phyloP scores from a whole-genome alignment of 2,113 vertebrate species.

The Cyanoramphus novaezelandiae region DNA sequence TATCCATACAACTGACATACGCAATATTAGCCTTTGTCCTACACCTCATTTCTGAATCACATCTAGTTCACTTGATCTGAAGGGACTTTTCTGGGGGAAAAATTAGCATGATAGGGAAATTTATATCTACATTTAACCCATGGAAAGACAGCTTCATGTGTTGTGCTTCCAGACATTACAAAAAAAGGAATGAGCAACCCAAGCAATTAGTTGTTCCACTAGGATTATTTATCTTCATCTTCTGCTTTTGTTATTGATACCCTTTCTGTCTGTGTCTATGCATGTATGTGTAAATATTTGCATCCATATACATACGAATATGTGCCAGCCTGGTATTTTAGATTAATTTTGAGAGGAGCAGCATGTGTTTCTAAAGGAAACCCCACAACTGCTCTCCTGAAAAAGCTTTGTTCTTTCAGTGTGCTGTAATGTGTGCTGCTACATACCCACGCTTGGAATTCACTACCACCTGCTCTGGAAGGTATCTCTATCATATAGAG shows the following conservation, averaged over 20 bases:
- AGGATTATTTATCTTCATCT: neutral
- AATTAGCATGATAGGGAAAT: neutral
- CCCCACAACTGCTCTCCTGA: neutral
- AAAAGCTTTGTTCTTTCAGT: neutral
- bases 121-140: neutral
- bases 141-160: neutral
- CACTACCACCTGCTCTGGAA: neutral
- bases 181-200: neutral
- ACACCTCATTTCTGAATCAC: neutral
- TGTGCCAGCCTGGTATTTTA: neutral
- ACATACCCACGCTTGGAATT: neutral
- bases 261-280: neutral
- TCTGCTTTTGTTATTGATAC: neutral
- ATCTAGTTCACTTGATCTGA: neutral
- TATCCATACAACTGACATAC: neutral
- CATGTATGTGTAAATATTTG: neutral
- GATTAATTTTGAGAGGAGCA: neutral
- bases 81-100: neutral
- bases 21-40: neutral
- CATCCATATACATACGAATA: neutral
- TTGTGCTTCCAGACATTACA: neutral
- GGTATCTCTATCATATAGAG: neutral
- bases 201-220: neutral
- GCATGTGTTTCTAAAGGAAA: neutral
- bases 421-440: neutral